Evolutionary conservation across 1,140 invertebrate genomes (phyloP), one percentile per base, ranked within the genome.

Genomic region (Glossosoma conforme): DNA sequence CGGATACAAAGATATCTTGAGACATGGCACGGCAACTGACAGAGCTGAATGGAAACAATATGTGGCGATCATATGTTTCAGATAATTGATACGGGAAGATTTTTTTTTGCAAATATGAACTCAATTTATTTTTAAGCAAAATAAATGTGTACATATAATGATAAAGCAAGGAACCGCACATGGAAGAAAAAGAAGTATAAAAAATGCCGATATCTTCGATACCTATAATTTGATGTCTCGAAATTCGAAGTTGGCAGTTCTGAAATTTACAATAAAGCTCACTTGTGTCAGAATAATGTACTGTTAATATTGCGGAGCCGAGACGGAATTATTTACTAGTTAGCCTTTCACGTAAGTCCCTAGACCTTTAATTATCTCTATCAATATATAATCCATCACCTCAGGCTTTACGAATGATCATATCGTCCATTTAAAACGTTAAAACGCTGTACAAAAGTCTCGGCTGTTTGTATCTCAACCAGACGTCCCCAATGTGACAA

Each of bases 221-320:
- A n/a, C n/a, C n/a, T n/a, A n/a, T n/a, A n/a, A n/a, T n/a, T n/a
- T n/a, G n/a, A n/a, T n/a, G n/a, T n/a, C n/a, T n/a, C n/a, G 30
- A 44, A 33, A 20, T 30, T 32, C 41, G 18, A 43, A 2, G 36
- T 52, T 52, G 50, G 50, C 33, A 52, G 43, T 30, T 15, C 36
- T 52, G 50, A 45, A 41, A 45, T 46, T 52, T 52, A 52, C 43
- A 52, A 52, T 52, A 52, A 52, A 45, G 50, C 50, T 45, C 50
- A 51, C 48, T 51, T 51, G 48, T 51, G 48, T 51, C 48, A 51
- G 41, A 51, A 51, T 44, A 44, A 41, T 44, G 44, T 37, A 37
- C 48, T 50, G 47, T 50, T 51, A 51, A 51, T 44, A 44, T 51
- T 44, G 24, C 40, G 44, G 25, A 32, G 48, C 21, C 25, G 48